Conservation (phyloP, 1,140 invertebrate genomes). For the Drosophila persimilis region DNA sequence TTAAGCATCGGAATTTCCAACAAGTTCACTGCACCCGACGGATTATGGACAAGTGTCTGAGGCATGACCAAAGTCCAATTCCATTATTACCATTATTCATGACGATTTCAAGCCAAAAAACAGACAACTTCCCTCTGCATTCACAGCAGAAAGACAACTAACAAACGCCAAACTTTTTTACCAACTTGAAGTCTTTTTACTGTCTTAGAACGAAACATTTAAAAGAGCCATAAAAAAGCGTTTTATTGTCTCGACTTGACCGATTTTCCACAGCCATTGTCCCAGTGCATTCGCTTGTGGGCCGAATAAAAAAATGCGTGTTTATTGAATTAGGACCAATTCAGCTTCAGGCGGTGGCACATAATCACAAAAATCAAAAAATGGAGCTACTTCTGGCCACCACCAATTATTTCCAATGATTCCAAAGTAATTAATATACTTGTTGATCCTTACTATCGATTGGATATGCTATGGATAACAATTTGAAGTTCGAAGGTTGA, state of each 20-base stretch:
- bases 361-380: constrained; percentile 46
- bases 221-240: constrained; percentile 63
- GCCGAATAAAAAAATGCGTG: constrained; percentile 43
- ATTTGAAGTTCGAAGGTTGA: too few species aligned
- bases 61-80: constrained; percentile 17
- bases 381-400: background rate
- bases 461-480: too few species aligned
- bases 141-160: constrained; percentile 6
- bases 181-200: constrained; percentile 56
- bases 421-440: too few species aligned
- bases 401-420: constrained; percentile 22
- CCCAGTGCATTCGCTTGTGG: constrained; percentile 8
- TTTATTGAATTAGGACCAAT: constrained; percentile 62
- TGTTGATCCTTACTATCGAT: too few species aligned
- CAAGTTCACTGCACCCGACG: constrained; percentile 37
- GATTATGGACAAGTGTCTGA: constrained; percentile 25
- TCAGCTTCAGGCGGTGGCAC: constrained; percentile 31
- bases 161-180: constrained; percentile 46
- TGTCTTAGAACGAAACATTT: constrained; percentile 60
- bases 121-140: constrained; percentile 20
- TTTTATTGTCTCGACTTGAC: constrained; percentile 52
- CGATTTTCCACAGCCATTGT: background rate
- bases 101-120: constrained; percentile 44
- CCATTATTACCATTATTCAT: constrained; percentile 61
- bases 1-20: constrained; percentile 16